Base-by-base conservation (phyloP, 2,797 vertebrate species). In the Phoeniculus purpureus region DNA sequence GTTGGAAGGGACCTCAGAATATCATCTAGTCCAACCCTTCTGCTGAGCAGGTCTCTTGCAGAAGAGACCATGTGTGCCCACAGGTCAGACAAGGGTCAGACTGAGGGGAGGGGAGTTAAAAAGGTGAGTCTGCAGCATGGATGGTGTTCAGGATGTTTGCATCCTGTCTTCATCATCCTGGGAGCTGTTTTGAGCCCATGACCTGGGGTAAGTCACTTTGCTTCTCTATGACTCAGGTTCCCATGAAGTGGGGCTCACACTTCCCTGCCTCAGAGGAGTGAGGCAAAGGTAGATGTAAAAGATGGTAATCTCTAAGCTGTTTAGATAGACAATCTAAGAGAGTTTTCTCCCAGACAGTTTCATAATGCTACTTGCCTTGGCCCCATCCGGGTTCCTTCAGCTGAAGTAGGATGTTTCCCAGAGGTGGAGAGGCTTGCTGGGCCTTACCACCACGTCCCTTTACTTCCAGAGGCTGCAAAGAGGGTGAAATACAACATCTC, bases 231-330 rank as follows among this genome's bases (percentile, higher is more conserved):
- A 86, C 74, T 86, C 90, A 90, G 65, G 37, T 61, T 86, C 56
- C 54, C 22, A 0, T 26, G 37, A 76, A 54, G 60, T 47, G 81
- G 70, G 65, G 72, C 58, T 83, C 5, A 1, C 32, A 19, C 61
- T 77, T 90, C 84, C 81, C 48, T 83, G 70, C 78, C 90, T 74
- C 61, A 58, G 71, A 80, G 90, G 65, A 58, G 22, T 50, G 20
- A 66, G 68, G 89, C 56, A 86, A 76, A 73, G 78, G 59, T 54
- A 43, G 58, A n/a, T 76, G 52, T 21, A 50, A 29, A 61, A 77
- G 54, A 54, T 4, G 26, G 18, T 47, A 89, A 66, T 70, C 27
- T 13, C 71, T 47, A 40, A 45, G 31, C 54, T 87, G n/a, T 32
- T 76, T 12, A 51, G 67, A 61, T 59, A 73, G 6, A 45, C 43